These are phyloP conservation scores for Heterodera schachtii DNA, from an alignment of 1,140 invertebrate genomes.

Conservation along the genomic window DNA sequence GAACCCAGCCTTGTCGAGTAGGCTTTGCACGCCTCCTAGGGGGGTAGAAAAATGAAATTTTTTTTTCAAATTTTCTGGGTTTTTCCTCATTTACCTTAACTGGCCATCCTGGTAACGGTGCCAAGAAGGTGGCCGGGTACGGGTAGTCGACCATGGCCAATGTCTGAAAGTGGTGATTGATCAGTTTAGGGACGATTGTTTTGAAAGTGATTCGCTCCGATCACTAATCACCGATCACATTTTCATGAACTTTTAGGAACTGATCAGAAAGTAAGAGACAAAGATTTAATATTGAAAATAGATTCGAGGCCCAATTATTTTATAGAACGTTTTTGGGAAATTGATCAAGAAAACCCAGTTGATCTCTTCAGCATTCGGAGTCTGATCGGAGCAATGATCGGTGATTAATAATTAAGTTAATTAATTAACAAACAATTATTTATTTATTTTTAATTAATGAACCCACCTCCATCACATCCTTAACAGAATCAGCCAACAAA, in stretches of 20 bases:
- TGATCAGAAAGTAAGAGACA: too few relatives aligned
- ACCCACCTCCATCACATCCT: slow-evolving; percentile 27
- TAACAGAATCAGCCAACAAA: slow-evolving; percentile 22
- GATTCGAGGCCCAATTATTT: too few relatives aligned
- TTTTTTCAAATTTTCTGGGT: neutral
- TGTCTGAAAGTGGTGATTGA: slow-evolving; percentile 47
- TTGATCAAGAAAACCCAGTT: too few relatives aligned
- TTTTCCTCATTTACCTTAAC: slow-evolving; percentile 71
- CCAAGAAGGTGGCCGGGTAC: slow-evolving; percentile 68
- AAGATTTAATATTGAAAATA: too few relatives aligned
- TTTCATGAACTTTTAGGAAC: too few relatives aligned
- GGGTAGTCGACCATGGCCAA: slow-evolving; percentile 70
- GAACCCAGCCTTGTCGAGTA: slow-evolving; percentile 20
- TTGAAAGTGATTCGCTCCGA: too few relatives aligned
- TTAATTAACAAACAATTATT: too few relatives aligned
- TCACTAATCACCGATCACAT: too few relatives aligned
- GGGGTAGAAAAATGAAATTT: slow-evolving; percentile 4
- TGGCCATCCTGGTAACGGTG: slow-evolving; percentile 69
- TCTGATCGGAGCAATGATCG: too few relatives aligned
- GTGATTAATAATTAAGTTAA: too few relatives aligned
- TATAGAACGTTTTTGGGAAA: too few relatives aligned
- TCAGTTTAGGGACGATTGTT: neutral
- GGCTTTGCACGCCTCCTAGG: slow-evolving; percentile 44
- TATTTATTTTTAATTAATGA: neutral
- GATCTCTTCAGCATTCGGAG: too few relatives aligned